These are phyloP conservation scores for Tachina grossa DNA, from an alignment of 2,888 invertebrate species.

Conservation along the genomic window DNA sequence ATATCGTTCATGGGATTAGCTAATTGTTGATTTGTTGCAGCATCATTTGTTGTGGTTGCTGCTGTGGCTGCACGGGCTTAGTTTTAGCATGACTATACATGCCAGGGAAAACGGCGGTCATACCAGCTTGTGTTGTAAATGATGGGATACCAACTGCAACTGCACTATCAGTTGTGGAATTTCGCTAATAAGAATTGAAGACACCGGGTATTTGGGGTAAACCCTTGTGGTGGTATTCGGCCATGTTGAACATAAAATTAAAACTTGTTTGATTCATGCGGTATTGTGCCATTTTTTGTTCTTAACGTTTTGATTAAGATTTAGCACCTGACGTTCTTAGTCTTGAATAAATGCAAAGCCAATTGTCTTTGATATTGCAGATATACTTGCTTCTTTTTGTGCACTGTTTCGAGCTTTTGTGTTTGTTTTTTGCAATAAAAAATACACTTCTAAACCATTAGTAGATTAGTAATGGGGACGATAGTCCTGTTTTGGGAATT, in stretches of 20 bases:
- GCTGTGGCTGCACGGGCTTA: slow-evolving; percentile 69
- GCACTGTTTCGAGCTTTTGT: too few relatives aligned
- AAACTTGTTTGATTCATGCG: slow-evolving; percentile 86
- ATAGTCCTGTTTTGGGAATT: too few relatives aligned
- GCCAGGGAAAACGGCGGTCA: slow-evolving; percentile 79
- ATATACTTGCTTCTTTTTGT: too few relatives aligned
- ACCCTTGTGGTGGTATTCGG: slow-evolving; percentile 80
- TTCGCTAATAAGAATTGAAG: slow-evolving; percentile 77
- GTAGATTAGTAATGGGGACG: too few relatives aligned
- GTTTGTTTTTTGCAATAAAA: too few relatives aligned
- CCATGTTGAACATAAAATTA: slow-evolving; percentile 83
- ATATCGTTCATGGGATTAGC: slow-evolving; percentile 47
- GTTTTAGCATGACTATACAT: slow-evolving; percentile 78
- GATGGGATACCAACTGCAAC: slow-evolving; percentile 71
- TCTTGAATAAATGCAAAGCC: slow-evolving; percentile 95
- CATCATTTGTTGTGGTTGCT: slow-evolving; percentile 49
- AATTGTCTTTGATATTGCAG: too few relatives aligned
- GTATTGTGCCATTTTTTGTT: slow-evolving; percentile 95
- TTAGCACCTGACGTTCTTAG: slow-evolving; percentile 97
- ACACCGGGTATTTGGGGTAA: slow-evolving; percentile 82
- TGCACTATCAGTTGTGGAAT: slow-evolving; percentile 72
- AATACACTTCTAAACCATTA: too few relatives aligned
- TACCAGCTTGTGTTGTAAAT: slow-evolving; percentile 71
- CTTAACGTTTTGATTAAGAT: too few relatives aligned
- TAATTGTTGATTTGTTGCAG: slow-evolving; percentile 52